Base-by-base conservation (phyloP, 2,888 invertebrate species). In the Eristalis intricaria region DNA sequence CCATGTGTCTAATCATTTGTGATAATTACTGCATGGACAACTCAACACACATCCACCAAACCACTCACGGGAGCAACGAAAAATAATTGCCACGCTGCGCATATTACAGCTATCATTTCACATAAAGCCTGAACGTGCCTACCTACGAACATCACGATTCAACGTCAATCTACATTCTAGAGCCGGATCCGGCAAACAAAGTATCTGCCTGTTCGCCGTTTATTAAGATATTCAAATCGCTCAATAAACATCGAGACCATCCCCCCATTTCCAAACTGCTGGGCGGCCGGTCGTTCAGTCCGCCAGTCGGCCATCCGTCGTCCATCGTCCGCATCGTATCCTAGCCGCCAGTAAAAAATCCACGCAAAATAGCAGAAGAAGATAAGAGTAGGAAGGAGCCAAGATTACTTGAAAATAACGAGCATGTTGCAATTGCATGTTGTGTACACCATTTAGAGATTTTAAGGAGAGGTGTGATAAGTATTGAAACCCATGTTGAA, bases 391-490 rank as follows among this genome's bases (percentile, higher is more conserved):
- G 84, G 84, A 87, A 71, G 79, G 38, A 80, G 79, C 64, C 60
- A 71, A 83, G 87, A 87, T 87, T 84, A 80, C 79, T 64, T 76
- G 76, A 84, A 80, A 87, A 87, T 87, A 87, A 84, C 84, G 87
- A 87, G 84, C 87, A 84, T 87, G 87, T 84, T 87, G 84, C 87
- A 87, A 87, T 87, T 87, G 87, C 84, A 87, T 87, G 87, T 87
- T 87, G 87, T 87, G 87, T 87, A 87, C 87, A 87, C 87, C 87
- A 87, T 87, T 87, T 87, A 87, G 79, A 87, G 87, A 87, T 87
- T 87, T 87, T 87, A 87, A 84, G 87, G 76, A 84, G 87, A 87
- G 87, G 87, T 84, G 87, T 87, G 87, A 87, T 87, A 87, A 87
- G 87, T 87, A 87, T 80, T 84, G 87, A 84, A 84, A 87, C 71